Evolutionary conservation across 2,797 vertebrate genomes (phyloP).

Genomic region (Vireo griseus): DNA sequence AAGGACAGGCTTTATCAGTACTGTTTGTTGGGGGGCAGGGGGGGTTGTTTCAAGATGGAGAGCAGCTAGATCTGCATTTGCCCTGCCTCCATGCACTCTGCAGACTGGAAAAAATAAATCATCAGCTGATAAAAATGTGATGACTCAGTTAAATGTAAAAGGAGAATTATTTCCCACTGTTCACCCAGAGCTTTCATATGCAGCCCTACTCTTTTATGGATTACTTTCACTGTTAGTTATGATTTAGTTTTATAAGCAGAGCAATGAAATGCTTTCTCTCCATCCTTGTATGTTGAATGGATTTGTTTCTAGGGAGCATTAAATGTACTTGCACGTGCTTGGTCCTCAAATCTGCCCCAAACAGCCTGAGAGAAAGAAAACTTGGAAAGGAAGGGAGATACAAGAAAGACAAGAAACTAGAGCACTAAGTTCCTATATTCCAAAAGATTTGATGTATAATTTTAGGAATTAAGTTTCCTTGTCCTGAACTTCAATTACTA

Average conservation of each 20-base stretch:
- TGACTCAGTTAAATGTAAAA: background rate
- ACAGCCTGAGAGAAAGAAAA: background rate
- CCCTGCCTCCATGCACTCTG: background rate
- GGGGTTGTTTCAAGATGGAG: background rate
- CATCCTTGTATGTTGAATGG: background rate
- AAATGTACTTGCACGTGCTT: background rate
- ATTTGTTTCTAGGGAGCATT: background rate
- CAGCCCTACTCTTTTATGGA: background rate
- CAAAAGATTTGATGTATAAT: background rate
- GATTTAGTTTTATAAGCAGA: background rate
- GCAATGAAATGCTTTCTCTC: background rate
- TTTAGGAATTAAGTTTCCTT: background rate
- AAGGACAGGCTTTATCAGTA: background rate
- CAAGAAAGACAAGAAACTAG: background rate
- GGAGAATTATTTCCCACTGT: background rate
- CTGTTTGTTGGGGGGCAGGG: background rate
- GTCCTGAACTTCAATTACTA: background rate
- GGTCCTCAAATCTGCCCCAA: background rate
- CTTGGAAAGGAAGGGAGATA: background rate
- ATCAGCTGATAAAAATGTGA: background rate
- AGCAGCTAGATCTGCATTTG: background rate
- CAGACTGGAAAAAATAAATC: background rate
- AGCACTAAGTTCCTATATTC: background rate
- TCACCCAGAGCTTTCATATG: background rate
- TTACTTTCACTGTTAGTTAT: background rate